Base-by-base conservation (phyloP, 2,888 invertebrate genomes). In the Liodrosophila aerea region DNA sequence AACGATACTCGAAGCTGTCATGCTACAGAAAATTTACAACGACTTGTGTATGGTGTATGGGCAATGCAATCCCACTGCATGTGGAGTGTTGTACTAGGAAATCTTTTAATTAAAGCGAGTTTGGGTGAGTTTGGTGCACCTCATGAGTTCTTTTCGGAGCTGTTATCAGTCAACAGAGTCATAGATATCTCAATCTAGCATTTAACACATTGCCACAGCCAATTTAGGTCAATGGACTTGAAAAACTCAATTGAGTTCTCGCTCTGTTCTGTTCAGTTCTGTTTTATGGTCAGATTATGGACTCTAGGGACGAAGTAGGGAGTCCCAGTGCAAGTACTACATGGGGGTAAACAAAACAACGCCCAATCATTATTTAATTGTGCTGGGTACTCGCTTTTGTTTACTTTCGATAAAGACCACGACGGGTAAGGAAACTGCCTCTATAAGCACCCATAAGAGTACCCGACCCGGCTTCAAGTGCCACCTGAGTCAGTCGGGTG, bases 151-250 rank as follows among this genome's bases (percentile, higher is more conserved):
- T 37, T 77, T 67, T 69, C 51, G 16, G n/a, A 16, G 36, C 46
- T 67, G 31, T 75, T 75, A 78, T 75, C 75, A 72, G 65, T 78
- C 75, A 58, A 52, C 64, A 45, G 45, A 36, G 45, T 36, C 66
- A 60, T 66, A 66, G 60, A 57, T 74, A 70, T 74, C 51, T 59
- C 43, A 49, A 65, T 65, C 62, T 40, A 53, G 27, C 41, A 56
- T 29, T 64, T 63, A 75, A 72, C 76, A 76, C 76, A 76, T 75
- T 72, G 76, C 73, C 57, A 36, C 43, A 30, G 50, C 39, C 52
- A 72, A 78, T 75, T 69, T 76, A 69, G 76, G 76, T 76, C 76
- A 78, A 76, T 76, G 80, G 80, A 76, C 76, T 78, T 69, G 76
- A 77, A 68, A 61, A 74, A 59, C 47, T n/a, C 15, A 8, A 31